Evolutionary conservation across 2,888 invertebrate species (phyloP).

Genomic region (Monochamus alternatus): DNA sequence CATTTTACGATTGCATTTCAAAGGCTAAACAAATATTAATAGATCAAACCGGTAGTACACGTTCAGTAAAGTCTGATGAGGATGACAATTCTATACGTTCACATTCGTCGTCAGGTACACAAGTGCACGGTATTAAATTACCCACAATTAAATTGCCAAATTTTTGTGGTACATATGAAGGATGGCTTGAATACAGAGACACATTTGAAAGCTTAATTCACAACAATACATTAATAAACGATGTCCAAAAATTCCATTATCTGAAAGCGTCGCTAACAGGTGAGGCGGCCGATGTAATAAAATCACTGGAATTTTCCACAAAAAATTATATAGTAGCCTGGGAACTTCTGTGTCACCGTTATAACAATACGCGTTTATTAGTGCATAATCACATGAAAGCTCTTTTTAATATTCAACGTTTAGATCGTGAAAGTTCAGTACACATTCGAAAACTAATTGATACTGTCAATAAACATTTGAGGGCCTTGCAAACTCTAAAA

Average conservation of each 20-base stretch:
- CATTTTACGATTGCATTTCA: too few relatives aligned
- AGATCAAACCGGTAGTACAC: too few relatives aligned
- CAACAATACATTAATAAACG: background rate
- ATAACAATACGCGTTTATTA: slow-evolving; percentile 11
- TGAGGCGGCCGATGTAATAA: background rate
- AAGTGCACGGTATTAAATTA: background rate
- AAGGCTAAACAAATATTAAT: too few relatives aligned
- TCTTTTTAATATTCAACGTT: background rate
- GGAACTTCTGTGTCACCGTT: slow-evolving; percentile 12
- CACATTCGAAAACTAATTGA: background rate
- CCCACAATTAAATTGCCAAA: slow-evolving; percentile 8
- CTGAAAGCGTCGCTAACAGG: background rate
- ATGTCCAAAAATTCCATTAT: background rate
- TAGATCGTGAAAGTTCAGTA: background rate
- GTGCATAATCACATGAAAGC: slow-evolving; percentile 16
- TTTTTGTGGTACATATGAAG: slow-evolving; percentile 1
- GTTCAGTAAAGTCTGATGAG: too few relatives aligned
- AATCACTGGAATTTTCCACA: background rate
- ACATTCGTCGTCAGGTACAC: too few relatives aligned
- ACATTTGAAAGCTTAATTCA: background rate
- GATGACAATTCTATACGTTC: too few relatives aligned
- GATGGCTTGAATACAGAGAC: slow-evolving; percentile 14
- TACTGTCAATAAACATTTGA: background rate
- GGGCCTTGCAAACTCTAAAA: background rate
- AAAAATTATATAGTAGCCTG: slow-evolving; percentile 4